phyloP scores from a whole-genome alignment of 2,888 invertebrate genomes.

The Alsophila aescularia region DNA sequence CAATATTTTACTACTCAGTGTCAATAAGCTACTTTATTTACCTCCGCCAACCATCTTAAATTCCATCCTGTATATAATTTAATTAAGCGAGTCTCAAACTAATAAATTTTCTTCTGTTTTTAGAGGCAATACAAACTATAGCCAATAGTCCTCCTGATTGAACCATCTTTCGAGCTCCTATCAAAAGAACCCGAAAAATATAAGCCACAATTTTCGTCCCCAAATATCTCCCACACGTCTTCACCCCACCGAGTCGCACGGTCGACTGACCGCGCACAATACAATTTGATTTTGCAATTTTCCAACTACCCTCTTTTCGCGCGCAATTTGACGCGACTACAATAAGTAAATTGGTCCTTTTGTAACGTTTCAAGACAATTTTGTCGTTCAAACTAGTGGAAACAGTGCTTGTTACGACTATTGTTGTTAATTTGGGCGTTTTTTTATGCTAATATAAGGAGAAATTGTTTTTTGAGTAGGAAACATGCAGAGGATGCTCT shows the following conservation, averaged over 20 bases:
- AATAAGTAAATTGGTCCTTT: slow-evolving; percentile 66
- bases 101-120: neutral
- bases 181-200: slow-evolving; percentile 27
- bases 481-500: no score
- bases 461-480: neutral
- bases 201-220: slow-evolving; percentile 35
- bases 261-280: slow-evolving; percentile 70
- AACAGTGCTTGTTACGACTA: slow-evolving; percentile 49
- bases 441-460: slow-evolving; percentile 22
- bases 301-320: slow-evolving; percentile 72
- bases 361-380: slow-evolving; percentile 49
- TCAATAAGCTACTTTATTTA: no score
- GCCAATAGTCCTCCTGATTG: slow-evolving; percentile 2
- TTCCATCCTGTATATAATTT: no score
- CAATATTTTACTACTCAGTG: no score
- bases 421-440: slow-evolving; percentile 32
- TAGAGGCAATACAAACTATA: slow-evolving; percentile 2
- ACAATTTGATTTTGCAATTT: slow-evolving; percentile 70
- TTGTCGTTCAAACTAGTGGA: slow-evolving; percentile 58
- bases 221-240: slow-evolving; percentile 42
- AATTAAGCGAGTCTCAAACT: no score
- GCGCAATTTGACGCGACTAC: slow-evolving; percentile 65
- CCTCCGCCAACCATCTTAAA: no score
- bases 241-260: slow-evolving; percentile 57
- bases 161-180: slow-evolving; percentile 17